Base-by-base conservation (phyloP, 2,888 invertebrate genomes). In the Venustoraphidia nigricollis region DNA sequence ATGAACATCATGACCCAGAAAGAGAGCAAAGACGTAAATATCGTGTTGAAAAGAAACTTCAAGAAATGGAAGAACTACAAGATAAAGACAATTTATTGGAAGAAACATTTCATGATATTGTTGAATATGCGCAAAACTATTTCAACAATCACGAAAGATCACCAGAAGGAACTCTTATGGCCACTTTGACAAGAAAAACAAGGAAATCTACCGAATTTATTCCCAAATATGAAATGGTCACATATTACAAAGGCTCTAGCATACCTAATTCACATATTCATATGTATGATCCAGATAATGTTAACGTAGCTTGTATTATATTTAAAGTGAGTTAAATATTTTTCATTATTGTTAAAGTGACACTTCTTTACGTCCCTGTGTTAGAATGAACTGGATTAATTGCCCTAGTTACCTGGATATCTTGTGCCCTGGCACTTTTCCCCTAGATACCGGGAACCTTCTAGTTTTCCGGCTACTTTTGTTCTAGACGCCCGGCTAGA, bases 261-360 rank as follows among this genome's bases (percentile, higher is more conserved):
- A 94, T 95, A 56, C 89, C 92, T 1, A 90, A 87, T 46, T 93
- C 94, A 0, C 94, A 94, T 66, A 85, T 95, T 58, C 92, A 92
- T 60, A 79, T 95, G 73, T 92, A 93, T 63, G 94, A 95, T 69
- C 91, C 93, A 0, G 93, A 94, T 63, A 94, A 94, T 64, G 81
- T 93, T 37, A 81, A 84, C 45, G 77, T 91, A 1, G 91, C 94
- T 5, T 91, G 93, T 59, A 83, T 79, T 54, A 85, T 92, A 53
- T 95, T 94, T 66, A 79, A 91, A 67, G 92, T 91, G 68, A 77
- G 77, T 45, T 11, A 10, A 10, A 27, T 27, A 27, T 27, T 27
- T 27, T 27, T 27, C 27, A 27, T 3, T 27, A 6, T 27, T 27
- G 6, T 27, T 6, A 6, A 27, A 27, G 27, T 27, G 3, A 27